Evolutionary conservation across 2,888 invertebrate genomes (phyloP), one percentile per base, ranked within the genome.

Genomic region (Drosophila neonasuta): DNA sequence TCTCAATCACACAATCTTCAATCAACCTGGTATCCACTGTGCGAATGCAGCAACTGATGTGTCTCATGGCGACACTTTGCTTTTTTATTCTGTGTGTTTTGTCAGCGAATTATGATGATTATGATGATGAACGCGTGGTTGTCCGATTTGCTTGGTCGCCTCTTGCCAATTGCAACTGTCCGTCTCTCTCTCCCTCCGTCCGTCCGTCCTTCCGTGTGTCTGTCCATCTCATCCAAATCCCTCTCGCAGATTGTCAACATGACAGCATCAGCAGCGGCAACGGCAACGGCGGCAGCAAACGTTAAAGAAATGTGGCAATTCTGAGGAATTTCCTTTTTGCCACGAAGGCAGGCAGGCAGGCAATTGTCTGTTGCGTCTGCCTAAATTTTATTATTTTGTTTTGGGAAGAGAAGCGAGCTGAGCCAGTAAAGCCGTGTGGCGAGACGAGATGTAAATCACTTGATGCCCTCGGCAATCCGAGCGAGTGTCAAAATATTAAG

Each of bases 61-160:
- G 52, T 57, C 71, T 51, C 65, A 69, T 61, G 70, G 63, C 69
- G 64, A 76, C 65, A 72, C 60, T 65, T 79, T 73, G 41, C 8
- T 24, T 49, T 62, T 51, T 60, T 65, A 75, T 70, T 46, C 77
- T 50, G 7, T 13, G 17, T 29, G 56, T 71, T 80, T 67, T 74
- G 75, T 71, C 80, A 76, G 80, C 76, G 84, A 88, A 88, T 90
- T 90, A 89, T 89, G 88, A 90, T 87, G 88, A 87, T 88, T 89
- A 87, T 87, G 83, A 87, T 88, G 88, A 88, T 74, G 87, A 85
- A 87, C 85, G 86, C 80, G 85, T 84, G 78, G 74, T 77, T 74
- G 80, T 88, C 80, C 83, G 79, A 83, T 78, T 75, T 74, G 83
- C 74, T 73, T 42, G 80, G 69, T 55, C 74, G 75, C 73, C 75